Evolutionary conservation across 1,140 invertebrate genomes (phyloP).

Genomic region (Camponotus floridanus): DNA sequence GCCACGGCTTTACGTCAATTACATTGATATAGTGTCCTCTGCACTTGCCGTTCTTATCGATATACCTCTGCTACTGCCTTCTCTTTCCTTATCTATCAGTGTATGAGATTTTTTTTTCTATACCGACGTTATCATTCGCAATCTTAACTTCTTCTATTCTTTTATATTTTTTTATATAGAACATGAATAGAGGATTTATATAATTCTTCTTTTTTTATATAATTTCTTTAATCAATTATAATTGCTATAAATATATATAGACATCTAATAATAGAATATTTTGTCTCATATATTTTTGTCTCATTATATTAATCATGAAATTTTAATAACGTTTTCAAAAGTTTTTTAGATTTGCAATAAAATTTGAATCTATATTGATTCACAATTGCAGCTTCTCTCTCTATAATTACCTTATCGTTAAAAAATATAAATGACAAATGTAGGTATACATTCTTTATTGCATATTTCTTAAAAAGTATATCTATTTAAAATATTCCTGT

Average conservation of each 20-base stretch:
- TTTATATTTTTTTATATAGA: neutral
- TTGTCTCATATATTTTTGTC: neutral
- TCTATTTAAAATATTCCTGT: neutral
- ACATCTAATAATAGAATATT: neutral
- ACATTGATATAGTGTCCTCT: slow-evolving; percentile 77
- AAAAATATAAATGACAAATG: too few relatives aligned
- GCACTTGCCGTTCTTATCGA: slow-evolving; percentile 46
- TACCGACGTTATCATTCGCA: neutral
- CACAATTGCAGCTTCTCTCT: neutral
- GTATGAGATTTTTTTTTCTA: slow-evolving; percentile 42
- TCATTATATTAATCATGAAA: slow-evolving; percentile 5
- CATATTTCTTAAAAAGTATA: neutral
- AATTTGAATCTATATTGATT: neutral
- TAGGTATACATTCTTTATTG: too few relatives aligned
- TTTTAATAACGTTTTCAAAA: neutral
- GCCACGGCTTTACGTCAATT: slow-evolving; percentile 77
- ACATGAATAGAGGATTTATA: neutral
- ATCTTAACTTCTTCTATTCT: neutral
- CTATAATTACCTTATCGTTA: too few relatives aligned
- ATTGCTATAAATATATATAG: too few relatives aligned
- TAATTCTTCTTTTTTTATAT: too few relatives aligned
- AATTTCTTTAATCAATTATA: too few relatives aligned
- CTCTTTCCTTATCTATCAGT: slow-evolving; percentile 23
- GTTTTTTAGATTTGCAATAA: neutral
- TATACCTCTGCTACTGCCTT: slow-evolving; percentile 35